Evolutionary conservation across 2,113 vertebrate species (phyloP).

Genomic region (Camarhynchus parvulus): DNA sequence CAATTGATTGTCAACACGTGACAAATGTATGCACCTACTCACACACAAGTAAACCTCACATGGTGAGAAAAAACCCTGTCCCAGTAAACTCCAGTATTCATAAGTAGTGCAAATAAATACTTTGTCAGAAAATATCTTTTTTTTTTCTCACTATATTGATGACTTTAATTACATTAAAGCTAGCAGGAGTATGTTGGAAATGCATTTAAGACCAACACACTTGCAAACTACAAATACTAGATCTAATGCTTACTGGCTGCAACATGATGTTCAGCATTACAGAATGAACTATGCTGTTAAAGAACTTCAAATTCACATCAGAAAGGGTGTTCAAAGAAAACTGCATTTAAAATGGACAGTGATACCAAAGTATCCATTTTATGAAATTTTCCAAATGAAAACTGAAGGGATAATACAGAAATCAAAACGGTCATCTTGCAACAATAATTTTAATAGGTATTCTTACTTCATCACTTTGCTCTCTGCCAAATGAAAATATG

Average conservation of each 20-base stretch:
- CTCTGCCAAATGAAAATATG: conserved; percentile 27
- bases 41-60: conserved; percentile 66
- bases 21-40: conserved; percentile 69
- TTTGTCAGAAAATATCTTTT: conserved; percentile 14
- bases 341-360: conserved; percentile 14
- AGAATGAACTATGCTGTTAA: background rate
- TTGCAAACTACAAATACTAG: conserved; percentile 45
- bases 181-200: conserved; percentile 50
- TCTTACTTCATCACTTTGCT: conserved; percentile 26
- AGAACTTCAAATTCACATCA: conserved; percentile 23
- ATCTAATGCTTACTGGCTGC: conserved; percentile 52
- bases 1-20: conserved; percentile 69
- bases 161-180: conserved; percentile 49
- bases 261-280: conserved; percentile 30
- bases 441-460: conserved; percentile 1
- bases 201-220: conserved; percentile 37
- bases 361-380: background rate
- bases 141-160: conserved; percentile 52
- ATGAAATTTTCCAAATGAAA: conserved; percentile 19
- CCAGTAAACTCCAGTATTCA: conserved; percentile 69
- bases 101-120: conserved; percentile 74
- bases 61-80: conserved; percentile 60
- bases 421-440: conserved; percentile 33
- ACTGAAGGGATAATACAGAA: background rate
- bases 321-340: conserved; percentile 33